Evolutionary conservation across 2,113 vertebrate species (phyloP), one percentile per base, ranked within the genome.

Genomic region (Hypanus sabinus): DNA sequence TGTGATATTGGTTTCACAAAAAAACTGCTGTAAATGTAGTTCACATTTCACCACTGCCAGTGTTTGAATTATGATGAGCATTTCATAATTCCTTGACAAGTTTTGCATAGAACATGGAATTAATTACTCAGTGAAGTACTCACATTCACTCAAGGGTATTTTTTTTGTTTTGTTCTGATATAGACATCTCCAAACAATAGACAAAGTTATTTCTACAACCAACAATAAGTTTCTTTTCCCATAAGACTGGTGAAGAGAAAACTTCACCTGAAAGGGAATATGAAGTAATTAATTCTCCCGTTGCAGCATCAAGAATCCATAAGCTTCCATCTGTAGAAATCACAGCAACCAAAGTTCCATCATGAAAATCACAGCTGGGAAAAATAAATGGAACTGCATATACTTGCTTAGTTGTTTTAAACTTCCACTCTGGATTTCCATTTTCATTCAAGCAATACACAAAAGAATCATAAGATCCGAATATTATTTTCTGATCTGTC

Each of bases 151-250:
- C 68, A 93, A 73, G 18, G 5, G 18, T 5, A 36, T 68, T 38
- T 36, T 14, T 68, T 3, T 36, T 38, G n/a, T 62, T 77, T 24
- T 94, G 93, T 88, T 87, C 10, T 9, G 94, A 36, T 70, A 24
- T 38, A 97, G 95, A 95, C 33, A 97, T 94, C 62, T 98, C 97
- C 73, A 99, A 95, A 96, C 98, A 98, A 95, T 99, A 99, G 94
- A 99, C 96, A 90, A 96, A 97, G 96, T 99, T 97, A 95, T 99
- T 98, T 95, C 99, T 98, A 95, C 99, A 99, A 46, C 99, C 99
- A 77, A 99, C 96, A 62, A 99, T 94, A 0, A 99, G 95, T 36
- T 95, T 96, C 33, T 95, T 96, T 94, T 95, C 96, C 96, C 97
- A 98, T 81, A 98, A 95, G 33, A 98, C 95, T 0, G 98, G 98